Conservation (phyloP, 2,888 invertebrate genomes). For the Taenaris catops region DNA sequence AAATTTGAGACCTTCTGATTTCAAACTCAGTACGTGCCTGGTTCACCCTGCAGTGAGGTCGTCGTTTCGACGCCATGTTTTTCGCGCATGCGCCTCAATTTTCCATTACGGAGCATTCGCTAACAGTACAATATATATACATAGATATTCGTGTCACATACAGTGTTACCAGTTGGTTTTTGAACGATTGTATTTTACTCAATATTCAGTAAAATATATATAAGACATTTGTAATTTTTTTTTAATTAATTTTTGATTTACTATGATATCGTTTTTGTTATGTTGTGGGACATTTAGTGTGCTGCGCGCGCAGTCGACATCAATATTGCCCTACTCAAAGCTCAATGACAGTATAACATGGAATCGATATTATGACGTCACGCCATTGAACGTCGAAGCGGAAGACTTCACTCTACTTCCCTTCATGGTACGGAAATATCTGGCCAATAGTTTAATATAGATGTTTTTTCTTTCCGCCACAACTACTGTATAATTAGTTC, state of each 20-base stretch:
- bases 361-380: constrained; percentile 73
- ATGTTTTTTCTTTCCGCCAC: constrained; percentile 24
- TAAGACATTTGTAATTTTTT: too few species aligned
- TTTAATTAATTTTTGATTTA: too few species aligned
- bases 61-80: constrained; percentile 63
- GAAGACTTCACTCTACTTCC: constrained; percentile 35
- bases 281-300: too few species aligned
- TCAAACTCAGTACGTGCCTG: constrained; percentile 42
- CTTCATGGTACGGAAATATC: constrained; percentile 36
- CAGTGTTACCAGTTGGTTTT: constrained; percentile 25
- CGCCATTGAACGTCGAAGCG: constrained; percentile 49
- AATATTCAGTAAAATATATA: too few species aligned
- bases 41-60: constrained; percentile 60
- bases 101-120: constrained; percentile 55
- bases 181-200: background rate
- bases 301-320: constrained; percentile 42
- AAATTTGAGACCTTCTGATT: too few species aligned
- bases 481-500: constrained; percentile 1
- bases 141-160: constrained; percentile 13
- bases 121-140: constrained; percentile 36
- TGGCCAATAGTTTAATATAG: constrained; percentile 20
- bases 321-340: constrained; percentile 37
- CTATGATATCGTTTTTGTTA: too few species aligned
- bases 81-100: constrained; percentile 64
- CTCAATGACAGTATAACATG: constrained; percentile 40